Evolutionary conservation across 2,888 invertebrate species (phyloP), one percentile per base, ranked within the genome.

Genomic region (Plebejus melissa): DNA sequence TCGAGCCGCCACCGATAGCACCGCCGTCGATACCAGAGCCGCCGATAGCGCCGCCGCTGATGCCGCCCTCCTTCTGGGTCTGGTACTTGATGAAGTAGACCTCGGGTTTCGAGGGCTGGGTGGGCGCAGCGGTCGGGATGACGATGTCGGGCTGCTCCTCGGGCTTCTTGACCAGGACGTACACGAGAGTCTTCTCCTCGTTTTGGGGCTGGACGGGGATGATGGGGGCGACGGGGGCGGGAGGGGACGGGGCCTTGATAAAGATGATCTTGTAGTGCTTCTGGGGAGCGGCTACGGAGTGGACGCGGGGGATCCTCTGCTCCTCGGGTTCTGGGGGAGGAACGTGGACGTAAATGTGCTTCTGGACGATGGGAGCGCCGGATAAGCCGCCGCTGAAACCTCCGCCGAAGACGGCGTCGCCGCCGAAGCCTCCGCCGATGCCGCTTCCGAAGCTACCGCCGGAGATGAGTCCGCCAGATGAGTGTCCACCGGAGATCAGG

Each of bases 241-340:
- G 97, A 78, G 97, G 95, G 82, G 97, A 95, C 83, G 97, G 97
- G 76, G 97, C 97, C 94, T 98, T 98, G 91, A 98, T 98, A 95
- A 98, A 98, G 93, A 98, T 97, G 88, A 98, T 98, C 88, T 98
- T 98, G 95, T 98, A 97, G 90, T 97, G 97, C 84, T 97, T 97
- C 90, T 97, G 97, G 72, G 97, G 95, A 80, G 96, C 96, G 74
- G 96, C 96, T 0, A 96, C 93, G 28, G 94, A 94, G 5, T 92
- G 90, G 81, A 97, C 95, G 82, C 96, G 95, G 79, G 94, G 94
- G 75, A 95, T 94, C 82, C 95, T 94, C 83, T 95, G 94, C 84
- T 96, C 96, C 82, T 96, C 95, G n/a, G 96, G 97, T 89, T 97
- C 97, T 94, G 96, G 97, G 85, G 97, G 97, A 74, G 98, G 97